phyloP scores from a whole-genome alignment of 2,797 vertebrate genomes.

The Serranus cabrilla region DNA sequence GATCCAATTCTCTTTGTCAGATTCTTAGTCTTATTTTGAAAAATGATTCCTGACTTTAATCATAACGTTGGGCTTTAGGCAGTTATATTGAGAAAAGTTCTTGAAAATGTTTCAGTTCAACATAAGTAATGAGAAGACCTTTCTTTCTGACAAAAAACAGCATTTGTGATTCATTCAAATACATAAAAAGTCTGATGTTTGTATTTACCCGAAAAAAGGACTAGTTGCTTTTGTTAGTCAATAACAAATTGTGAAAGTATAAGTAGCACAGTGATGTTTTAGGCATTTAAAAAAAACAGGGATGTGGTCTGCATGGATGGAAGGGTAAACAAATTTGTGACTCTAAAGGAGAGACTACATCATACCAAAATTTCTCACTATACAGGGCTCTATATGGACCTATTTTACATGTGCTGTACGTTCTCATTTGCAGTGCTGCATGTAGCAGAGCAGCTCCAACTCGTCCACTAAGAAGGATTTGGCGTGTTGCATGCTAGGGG shows the following conservation, averaged over 20 bases:
- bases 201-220: not conserved
- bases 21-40: not conserved
- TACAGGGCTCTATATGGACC: not conserved
- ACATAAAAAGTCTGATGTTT: not conserved
- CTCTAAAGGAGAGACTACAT: too few species aligned
- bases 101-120: too few species aligned
- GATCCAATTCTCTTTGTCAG: not conserved
- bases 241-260: not conserved
- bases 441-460: constrained; percentile 1
- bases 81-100: not conserved
- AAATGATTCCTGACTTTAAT: not conserved
- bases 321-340: too few species aligned
- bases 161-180: not conserved
- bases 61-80: not conserved
- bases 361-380: not conserved
- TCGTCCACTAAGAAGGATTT: constrained; percentile 40
- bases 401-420: not conserved
- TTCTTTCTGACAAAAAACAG: too few species aligned
- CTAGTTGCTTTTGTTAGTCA: not conserved
- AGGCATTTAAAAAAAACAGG: too few species aligned
- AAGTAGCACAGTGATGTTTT: too few species aligned
- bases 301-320: too few species aligned
- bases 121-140: too few species aligned
- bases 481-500: constrained; percentile 38
- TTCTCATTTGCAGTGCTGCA: constrained; percentile 33